Percentiles rank a stretch among this genome's conserved stretches.
Evolutionary conservation across 2,113 vertebrate genomes (phyloP).

Genomic region (Xenopus laevis): DNA sequence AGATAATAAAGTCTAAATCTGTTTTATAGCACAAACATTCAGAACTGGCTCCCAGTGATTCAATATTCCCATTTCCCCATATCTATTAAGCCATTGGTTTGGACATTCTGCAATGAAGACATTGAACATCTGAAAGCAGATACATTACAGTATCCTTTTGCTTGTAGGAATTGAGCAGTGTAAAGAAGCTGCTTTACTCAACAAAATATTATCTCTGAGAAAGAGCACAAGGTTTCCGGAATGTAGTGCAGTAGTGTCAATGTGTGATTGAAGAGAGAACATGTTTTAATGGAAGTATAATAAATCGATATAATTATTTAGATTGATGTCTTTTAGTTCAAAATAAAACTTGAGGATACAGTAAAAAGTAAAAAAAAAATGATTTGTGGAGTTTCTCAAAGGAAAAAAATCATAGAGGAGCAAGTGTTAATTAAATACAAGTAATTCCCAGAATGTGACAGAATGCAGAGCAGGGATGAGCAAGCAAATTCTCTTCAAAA

Average conservation of each 20-base stretch:
- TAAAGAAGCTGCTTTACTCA: conserved; percentile 3
- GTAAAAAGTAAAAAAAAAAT: conserved; percentile 1
- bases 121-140: conserved; percentile 26
- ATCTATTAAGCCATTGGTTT: conserved; percentile 41
- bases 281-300: too few relatives aligned
- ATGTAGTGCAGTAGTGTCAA: background rate
- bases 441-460: too few relatives aligned
- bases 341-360: too few relatives aligned
- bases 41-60: conserved; percentile 28
- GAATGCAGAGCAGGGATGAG: background rate
- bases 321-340: too few relatives aligned
- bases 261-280: background rate
- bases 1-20: too few relatives aligned
- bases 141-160: conserved; percentile 17
- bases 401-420: too few relatives aligned
- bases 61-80: conserved; percentile 40
- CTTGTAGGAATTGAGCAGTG: conserved; percentile 12
- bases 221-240: background rate
- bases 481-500: too few relatives aligned
- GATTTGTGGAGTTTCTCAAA: background rate
- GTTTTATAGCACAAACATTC: conserved; percentile 40
- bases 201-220: background rate
- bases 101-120: conserved; percentile 32
- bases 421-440: too few relatives aligned
- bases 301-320: too few relatives aligned